phyloP scores from a whole-genome alignment of 2,797 vertebrate genomes.

The Helostoma temminkii region DNA sequence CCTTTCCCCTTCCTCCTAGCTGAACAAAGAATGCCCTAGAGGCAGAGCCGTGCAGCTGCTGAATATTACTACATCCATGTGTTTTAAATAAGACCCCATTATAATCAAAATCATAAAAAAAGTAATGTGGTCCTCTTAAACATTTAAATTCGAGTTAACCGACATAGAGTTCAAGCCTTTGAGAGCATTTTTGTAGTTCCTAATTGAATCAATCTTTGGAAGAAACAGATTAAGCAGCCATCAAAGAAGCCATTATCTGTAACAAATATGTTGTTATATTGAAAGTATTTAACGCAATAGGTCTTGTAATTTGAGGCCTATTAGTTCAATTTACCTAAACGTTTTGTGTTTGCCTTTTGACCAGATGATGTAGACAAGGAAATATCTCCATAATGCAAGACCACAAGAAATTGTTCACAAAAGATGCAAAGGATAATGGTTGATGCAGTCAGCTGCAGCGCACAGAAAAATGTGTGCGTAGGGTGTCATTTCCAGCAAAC shows the following conservation, averaged over 20 bases:
- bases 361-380: background rate
- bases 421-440: conserved; percentile 26
- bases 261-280: conserved; percentile 33
- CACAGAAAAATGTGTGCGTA: background rate
- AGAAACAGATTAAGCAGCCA: conserved; percentile 42
- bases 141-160: conserved; percentile 82
- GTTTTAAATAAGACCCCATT: conserved; percentile 88
- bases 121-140: conserved; percentile 83
- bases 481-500: background rate
- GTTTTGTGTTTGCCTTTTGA: conserved; percentile 29
- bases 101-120: conserved; percentile 91
- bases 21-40: conserved; percentile 85
- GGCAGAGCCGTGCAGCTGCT: conserved; percentile 84
- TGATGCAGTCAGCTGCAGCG: conserved; percentile 11
- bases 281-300: conserved; percentile 20
- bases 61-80: conserved; percentile 88
- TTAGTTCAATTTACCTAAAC: conserved; percentile 12
- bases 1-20: conserved; percentile 69
- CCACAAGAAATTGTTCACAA: conserved; percentile 10
- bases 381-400: conserved; percentile 16
- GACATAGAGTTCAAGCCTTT: conserved; percentile 76
- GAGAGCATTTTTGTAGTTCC: conserved; percentile 46
- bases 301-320: conserved; percentile 12
- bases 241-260: conserved; percentile 50
- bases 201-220: conserved; percentile 68